Evolutionary conservation across 1,140 invertebrate genomes (phyloP).

Genomic region (Pseudomyrmex flavicornis): DNA sequence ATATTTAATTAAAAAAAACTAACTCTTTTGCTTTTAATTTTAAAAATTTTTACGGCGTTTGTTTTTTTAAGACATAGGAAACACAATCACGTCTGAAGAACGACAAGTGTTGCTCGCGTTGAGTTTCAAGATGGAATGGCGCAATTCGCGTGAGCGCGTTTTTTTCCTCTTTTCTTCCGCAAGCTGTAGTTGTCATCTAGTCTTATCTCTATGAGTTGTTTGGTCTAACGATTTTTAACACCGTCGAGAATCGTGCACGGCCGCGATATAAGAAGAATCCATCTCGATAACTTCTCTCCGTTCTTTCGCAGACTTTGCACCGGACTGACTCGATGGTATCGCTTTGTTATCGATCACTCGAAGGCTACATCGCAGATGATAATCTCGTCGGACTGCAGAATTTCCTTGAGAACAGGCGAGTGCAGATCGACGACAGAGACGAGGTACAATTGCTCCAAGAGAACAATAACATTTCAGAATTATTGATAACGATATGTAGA

Average conservation of each 20-base stretch:
- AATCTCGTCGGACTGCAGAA: conserved; percentile 91
- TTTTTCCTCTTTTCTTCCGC: neutral
- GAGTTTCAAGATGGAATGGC: conserved; percentile 9
- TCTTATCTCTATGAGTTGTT: conserved; percentile 12
- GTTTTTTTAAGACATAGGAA: neutral
- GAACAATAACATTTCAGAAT: too few species aligned
- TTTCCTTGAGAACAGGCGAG: conserved; percentile 92
- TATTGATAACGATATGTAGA: neutral
- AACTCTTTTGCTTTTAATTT: too few species aligned
- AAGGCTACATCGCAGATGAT: conserved; percentile 92
- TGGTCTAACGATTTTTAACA: conserved; percentile 7
- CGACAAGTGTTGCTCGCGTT: neutral
- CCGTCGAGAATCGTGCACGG: neutral
- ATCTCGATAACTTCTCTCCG: conserved; percentile 28
- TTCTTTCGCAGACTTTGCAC: conserved; percentile 86
- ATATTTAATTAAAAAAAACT: too few species aligned
- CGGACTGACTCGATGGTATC: conserved; percentile 95
- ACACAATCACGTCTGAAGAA: neutral
- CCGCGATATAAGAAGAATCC: neutral
- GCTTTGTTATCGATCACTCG: conserved; percentile 91
- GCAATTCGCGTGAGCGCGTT: neutral
- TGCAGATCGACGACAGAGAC: conserved; percentile 95
- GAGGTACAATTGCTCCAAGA: conserved; percentile 87
- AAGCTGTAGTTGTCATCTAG: conserved; percentile 5
- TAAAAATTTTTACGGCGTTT: neutral